These are phyloP conservation scores for Xestia sexstrigata DNA, from an alignment of 2,888 invertebrate species.

Conservation along the genomic window DNA sequence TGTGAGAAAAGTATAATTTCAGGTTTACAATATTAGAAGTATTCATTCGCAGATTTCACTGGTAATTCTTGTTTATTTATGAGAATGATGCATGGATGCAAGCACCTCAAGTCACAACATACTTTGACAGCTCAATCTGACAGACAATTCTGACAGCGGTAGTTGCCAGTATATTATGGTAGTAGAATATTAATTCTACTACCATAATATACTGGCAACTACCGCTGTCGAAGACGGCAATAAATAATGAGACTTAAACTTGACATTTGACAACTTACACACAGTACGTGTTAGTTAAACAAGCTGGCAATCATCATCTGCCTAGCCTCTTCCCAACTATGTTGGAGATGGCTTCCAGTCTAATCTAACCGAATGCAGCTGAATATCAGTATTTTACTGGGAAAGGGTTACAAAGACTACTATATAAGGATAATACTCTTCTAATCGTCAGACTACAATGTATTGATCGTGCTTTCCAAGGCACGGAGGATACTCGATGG, in stretches of 20 bases:
- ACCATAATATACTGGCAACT: too few species aligned
- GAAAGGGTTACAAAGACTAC: too few species aligned
- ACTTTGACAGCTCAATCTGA: conserved; percentile 17
- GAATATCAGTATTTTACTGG: not conserved
- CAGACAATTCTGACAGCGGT: too few species aligned
- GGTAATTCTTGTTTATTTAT: conserved; percentile 35
- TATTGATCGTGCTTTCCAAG: not conserved
- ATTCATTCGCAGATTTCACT: not conserved
- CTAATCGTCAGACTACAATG: too few species aligned
- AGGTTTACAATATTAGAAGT: not conserved
- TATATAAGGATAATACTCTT: too few species aligned
- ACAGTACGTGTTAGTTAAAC: too few species aligned
- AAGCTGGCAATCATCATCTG: not conserved
- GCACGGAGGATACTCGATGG: not conserved
- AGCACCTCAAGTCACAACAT: conserved; percentile 8
- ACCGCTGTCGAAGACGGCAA: too few species aligned
- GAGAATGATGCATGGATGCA: not conserved
- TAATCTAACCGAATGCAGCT: not conserved
- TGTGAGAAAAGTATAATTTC: not conserved
- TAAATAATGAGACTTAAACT: too few species aligned
- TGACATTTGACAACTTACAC: too few species aligned
- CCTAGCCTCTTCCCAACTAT: not conserved
- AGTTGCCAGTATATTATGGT: too few species aligned
- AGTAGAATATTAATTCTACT: too few species aligned
- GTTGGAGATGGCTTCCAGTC: not conserved